Evolutionary conservation across 2,797 vertebrate species (phyloP).

Genomic region (Margarornis squamiger): DNA sequence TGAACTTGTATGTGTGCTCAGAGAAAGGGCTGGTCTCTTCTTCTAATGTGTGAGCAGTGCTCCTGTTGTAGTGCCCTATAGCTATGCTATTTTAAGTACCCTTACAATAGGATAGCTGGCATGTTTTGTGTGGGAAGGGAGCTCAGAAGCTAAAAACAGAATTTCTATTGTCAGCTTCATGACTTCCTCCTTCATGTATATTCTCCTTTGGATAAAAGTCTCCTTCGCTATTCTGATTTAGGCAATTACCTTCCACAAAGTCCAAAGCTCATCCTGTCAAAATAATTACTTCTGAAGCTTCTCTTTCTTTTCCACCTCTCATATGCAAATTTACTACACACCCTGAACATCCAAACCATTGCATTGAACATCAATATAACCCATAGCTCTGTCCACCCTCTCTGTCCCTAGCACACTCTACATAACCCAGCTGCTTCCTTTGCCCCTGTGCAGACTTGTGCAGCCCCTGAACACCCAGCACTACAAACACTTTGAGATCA

Average conservation of each 20-base stretch:
- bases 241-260: not conserved
- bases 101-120: not conserved
- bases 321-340: not conserved
- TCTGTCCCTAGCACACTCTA: not conserved
- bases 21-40: not conserved
- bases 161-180: not conserved
- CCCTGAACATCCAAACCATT: fast-evolving
- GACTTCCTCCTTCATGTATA: not conserved
- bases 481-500: not conserved
- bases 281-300: not conserved
- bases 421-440: not conserved
- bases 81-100: not conserved
- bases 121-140: not conserved
- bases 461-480: not conserved
- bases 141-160: not conserved
- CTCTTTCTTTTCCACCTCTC: not conserved
- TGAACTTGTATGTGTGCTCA: not conserved
- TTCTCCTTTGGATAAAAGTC: not conserved
- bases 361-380: not conserved
- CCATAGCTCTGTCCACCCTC: not conserved
- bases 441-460: too few relatives aligned
- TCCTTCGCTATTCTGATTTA: not conserved
- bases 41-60: not conserved
- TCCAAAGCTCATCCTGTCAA: not conserved
- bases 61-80: not conserved